Base-by-base conservation (phyloP, 1,140 invertebrate genomes). In the Drosophila baimaii region DNA sequence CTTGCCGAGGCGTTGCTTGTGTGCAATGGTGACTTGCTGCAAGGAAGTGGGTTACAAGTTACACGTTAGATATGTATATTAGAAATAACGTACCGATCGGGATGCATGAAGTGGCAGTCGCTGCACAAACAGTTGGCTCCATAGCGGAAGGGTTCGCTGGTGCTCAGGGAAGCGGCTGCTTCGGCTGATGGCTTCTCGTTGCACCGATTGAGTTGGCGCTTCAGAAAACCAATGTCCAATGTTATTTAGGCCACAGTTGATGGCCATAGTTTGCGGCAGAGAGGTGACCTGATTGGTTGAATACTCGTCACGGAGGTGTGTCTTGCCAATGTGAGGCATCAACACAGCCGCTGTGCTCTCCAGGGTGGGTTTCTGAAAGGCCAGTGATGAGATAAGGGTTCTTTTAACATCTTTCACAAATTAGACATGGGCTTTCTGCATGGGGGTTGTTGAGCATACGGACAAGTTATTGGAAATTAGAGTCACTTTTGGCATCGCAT, bases 61-160 rank as follows among this genome's bases (percentile, higher is more conserved):
- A 2, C 9, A 2, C 19, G 9, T n/a, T n/a, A n/a, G 0, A 41
- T 3, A 27, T 13, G n/a, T 7, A 21, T 37, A n/a, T 5, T 12
- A n/a, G 0, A 10, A 2, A 9, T 5, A n/a, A n/a, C n/a, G n/a
- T n/a, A 94, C 93, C 93, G 91, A 78, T 95, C 94, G 17, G 94
- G 94, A 93, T 99, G 98, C 92, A 96, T 95, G 91, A 98, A 98
- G 92, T 96, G 94, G 91, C 98, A 98, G 57, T 97, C 97, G 63
- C 95, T 94, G 57, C 97, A 93, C 3, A 95, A 96, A 91, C 98
- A 98, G 80, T 96, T 95, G n/a, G 94, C 92, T 5, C 97, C 98
- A 93, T 98, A 98, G 33, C 98, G 95, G 93, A 98, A 98, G 3
- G 95, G 95, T 92, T 97, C 97, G 44, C 93, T 95, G 19, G 93